Evolutionary conservation across 2,797 vertebrate species (phyloP).

Genomic region (Clarias pachynema): DNA sequence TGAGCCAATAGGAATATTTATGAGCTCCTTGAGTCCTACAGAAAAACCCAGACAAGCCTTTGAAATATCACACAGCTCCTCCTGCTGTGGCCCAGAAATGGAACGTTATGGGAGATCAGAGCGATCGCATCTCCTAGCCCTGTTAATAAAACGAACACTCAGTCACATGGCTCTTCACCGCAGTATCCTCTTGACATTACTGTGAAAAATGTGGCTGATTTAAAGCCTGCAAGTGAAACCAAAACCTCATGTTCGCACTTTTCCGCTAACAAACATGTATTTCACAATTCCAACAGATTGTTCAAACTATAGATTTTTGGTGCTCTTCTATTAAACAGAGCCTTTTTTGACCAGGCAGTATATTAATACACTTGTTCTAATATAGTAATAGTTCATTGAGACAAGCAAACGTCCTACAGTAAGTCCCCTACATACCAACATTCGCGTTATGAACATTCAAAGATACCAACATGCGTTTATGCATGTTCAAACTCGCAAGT

Average conservation of each 20-base stretch:
- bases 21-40: conserved; percentile 50
- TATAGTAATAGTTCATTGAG: background rate
- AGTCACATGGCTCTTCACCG: conserved; percentile 11
- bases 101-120: conserved; percentile 48
- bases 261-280: background rate
- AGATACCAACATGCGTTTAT: too few species aligned
- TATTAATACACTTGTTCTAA: background rate
- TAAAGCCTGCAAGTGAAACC: background rate
- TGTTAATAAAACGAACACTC: conserved; percentile 37
- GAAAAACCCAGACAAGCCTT: conserved; percentile 43
- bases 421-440: too few species aligned
- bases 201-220: background rate
- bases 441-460: too few species aligned
- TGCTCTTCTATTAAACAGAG: too few species aligned
- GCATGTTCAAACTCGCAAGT: too few species aligned
- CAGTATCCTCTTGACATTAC: conserved; percentile 6
- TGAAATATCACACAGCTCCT: conserved; percentile 45
- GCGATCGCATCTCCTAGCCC: conserved; percentile 12
- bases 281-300: background rate
- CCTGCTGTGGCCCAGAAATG: conserved; percentile 28
- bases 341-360: background rate
- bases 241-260: background rate
- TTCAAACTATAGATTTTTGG: background rate
- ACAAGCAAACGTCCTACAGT: background rate
- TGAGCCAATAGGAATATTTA: conserved; percentile 57